Conservation (phyloP, 2,113 vertebrate genomes). For the Arizona elegans region DNA sequence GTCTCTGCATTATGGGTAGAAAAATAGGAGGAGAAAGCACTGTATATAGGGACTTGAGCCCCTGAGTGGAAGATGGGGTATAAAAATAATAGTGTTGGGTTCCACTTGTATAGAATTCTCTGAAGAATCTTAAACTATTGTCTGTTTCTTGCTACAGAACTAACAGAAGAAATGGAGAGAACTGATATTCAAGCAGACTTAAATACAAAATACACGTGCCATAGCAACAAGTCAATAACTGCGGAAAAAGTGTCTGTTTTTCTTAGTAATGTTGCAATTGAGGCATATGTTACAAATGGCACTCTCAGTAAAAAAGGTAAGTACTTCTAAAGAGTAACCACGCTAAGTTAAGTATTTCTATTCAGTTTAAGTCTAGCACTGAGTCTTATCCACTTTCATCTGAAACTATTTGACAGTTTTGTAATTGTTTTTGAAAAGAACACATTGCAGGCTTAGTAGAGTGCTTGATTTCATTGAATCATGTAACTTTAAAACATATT, state of each 20-base stretch:
- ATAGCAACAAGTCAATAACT: slow-evolving; percentile 53
- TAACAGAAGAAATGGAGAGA: not conserved
- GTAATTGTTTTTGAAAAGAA: not conserved
- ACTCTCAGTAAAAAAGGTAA: slow-evolving; percentile 80
- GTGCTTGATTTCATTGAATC: not conserved
- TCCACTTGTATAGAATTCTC: not conserved
- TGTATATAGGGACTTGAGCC: not conserved
- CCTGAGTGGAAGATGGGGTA: not conserved
- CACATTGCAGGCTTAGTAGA: not conserved
- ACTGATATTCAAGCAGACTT: slow-evolving; percentile 71
- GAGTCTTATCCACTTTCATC: not conserved
- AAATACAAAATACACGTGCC: slow-evolving; percentile 82
- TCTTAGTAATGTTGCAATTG: slow-evolving; percentile 74
- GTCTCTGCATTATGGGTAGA: not conserved
- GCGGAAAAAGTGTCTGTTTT: slow-evolving; percentile 63
- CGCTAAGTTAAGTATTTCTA: not conserved
- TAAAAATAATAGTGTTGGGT: not conserved
- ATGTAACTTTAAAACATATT: not conserved
- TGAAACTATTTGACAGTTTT: not conserved
- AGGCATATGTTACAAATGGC: slow-evolving; percentile 79
- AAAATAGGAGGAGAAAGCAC: not conserved
- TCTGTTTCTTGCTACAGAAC: slow-evolving; percentile 44
- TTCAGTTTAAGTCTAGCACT: not conserved
- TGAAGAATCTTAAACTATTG: not conserved
- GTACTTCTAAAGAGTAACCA: slow-evolving; percentile 2